These are phyloP conservation scores for Exocentrus adspersus DNA, from an alignment of 2,888 invertebrate genomes.

Conservation along the genomic window DNA sequence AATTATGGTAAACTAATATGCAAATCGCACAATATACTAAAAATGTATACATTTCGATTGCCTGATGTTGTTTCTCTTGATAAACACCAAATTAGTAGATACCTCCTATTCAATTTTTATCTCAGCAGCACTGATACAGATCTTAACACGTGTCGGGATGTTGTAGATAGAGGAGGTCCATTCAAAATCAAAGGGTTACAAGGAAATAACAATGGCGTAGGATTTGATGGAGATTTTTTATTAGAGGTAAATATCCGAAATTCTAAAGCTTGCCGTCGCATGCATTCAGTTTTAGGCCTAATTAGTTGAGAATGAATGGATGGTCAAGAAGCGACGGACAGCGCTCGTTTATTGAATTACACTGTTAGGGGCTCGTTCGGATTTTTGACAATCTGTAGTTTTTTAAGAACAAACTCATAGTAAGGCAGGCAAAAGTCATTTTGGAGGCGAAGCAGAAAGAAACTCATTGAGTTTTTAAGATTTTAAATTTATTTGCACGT, in stretches of 20 bases:
- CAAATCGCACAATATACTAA: too few relatives aligned
- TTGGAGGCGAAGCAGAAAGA: too few relatives aligned
- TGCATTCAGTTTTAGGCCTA: constrained; percentile 11
- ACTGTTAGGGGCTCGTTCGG: too few relatives aligned
- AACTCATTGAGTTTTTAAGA: too few relatives aligned
- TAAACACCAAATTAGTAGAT: constrained; percentile 25
- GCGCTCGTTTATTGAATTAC: not conserved
- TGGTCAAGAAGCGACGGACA: constrained; percentile 10
- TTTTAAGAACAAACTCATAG: too few relatives aligned
- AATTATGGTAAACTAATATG: not conserved
- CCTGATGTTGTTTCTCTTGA: constrained; percentile 9
- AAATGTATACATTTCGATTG: not conserved
- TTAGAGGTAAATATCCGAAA: constrained; percentile 13
- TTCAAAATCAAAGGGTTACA: constrained; percentile 33
- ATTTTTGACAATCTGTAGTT: too few relatives aligned
- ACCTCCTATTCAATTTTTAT: constrained; percentile 18
- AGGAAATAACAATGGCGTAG: constrained; percentile 8
- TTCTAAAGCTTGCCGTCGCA: constrained; percentile 17
- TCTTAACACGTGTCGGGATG: constrained; percentile 49
- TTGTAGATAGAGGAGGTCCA: constrained; percentile 24
- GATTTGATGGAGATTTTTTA: constrained; percentile 16
- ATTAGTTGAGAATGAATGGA: constrained; percentile 3
- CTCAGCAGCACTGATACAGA: constrained; percentile 43
- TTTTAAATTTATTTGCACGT: too few relatives aligned
- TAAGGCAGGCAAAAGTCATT: too few relatives aligned